Base-by-base conservation (phyloP, 2,113 vertebrate species). In the Atherinomorus stipes region DNA sequence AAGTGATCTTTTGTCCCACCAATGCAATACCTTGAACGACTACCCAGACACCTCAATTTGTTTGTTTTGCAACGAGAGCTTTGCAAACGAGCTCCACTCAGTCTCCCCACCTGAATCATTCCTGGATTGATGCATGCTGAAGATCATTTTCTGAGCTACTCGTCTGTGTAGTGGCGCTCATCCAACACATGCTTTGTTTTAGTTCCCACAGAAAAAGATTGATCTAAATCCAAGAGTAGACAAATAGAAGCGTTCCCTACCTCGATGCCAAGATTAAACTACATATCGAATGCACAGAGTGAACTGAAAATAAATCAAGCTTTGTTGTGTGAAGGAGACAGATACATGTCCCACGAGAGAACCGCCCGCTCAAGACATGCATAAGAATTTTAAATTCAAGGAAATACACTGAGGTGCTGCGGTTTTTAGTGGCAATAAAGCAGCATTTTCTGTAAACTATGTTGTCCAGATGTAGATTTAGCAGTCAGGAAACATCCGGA, bases 181-280 rank as follows among this genome's bases (percentile, higher is more conserved):
- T 89, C 89, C 91, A 92, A 82, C 82, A 45, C 69, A 80, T 31
- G 81, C 88, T 90, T 90, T 92, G 89, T 89, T 91, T 91, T 78
- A 71, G 62, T 74, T 91, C 86, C 87, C 83, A 74, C 81, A 71
- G 54, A 71, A 78, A 81, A 79, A 76, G 58, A 89, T 80, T 77
- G 82, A 72, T 84, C 68, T 71, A 70, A 88, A 85, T 87, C 78
- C 83, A 89, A 84, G 62, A 84, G 78, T 47, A 85, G 86, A 85
- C 74, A 85, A 87, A 88, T 71, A 71, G 73, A 74, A 86, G 63
- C 73, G 22, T 76, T 75, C 71, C 47, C 78, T 83, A 89, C 84
- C 78, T 81, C 80, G 63, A 82, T 78, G 85, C 88, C 85, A 85
- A 82, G 67, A 80, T 81, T 88, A 80, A 84, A 81, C 78, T 68